Percentiles rank a stretch among this genome's conserved stretches.
phyloP scores from a whole-genome alignment of 2,888 invertebrate genomes.

The Torymus auratus region DNA sequence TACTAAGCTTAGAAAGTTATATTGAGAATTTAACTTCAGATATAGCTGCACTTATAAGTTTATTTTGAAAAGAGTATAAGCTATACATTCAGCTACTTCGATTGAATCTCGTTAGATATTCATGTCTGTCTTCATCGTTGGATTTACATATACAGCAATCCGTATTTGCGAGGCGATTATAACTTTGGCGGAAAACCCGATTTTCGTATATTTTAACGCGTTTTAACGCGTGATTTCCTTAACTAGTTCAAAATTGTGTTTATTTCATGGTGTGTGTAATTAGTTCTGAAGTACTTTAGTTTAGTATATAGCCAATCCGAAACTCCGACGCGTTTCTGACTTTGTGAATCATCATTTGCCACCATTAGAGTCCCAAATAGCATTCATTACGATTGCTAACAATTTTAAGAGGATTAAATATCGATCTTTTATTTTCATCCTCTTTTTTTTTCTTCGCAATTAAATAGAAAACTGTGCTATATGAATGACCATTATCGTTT shows the following conservation, averaged over 20 bases:
- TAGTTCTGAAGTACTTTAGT: slow-evolving; percentile 40
- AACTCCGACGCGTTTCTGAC: neutral
- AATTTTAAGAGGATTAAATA: too few species aligned
- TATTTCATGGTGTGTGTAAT: slow-evolving; percentile 31
- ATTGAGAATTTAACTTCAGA: neutral
- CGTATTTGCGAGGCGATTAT: slow-evolving; percentile 47
- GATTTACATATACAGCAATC: slow-evolving; percentile 39
- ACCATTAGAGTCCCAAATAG: neutral
- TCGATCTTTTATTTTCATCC: too few species aligned
- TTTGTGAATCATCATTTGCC: neutral
- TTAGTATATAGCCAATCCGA: neutral
- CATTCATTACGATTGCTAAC: too few species aligned
- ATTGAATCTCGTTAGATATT: slow-evolving; percentile 25
- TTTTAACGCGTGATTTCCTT: slow-evolving; percentile 43
- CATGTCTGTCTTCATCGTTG: slow-evolving; percentile 13
- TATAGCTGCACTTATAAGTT: neutral
- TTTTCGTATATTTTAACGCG: slow-evolving; percentile 34
- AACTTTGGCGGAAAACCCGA: slow-evolving; percentile 43
- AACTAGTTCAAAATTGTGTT: slow-evolving; percentile 41
- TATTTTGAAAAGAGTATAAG: slow-evolving; percentile 8
- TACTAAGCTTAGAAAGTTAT: too few species aligned
- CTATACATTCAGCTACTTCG: neutral
- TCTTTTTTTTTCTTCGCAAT: too few species aligned
- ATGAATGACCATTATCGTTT: too few species aligned
- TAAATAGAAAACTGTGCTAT: too few species aligned